Conservation (phyloP, 2,888 invertebrate species). For the Clepsis dumicolana region DNA sequence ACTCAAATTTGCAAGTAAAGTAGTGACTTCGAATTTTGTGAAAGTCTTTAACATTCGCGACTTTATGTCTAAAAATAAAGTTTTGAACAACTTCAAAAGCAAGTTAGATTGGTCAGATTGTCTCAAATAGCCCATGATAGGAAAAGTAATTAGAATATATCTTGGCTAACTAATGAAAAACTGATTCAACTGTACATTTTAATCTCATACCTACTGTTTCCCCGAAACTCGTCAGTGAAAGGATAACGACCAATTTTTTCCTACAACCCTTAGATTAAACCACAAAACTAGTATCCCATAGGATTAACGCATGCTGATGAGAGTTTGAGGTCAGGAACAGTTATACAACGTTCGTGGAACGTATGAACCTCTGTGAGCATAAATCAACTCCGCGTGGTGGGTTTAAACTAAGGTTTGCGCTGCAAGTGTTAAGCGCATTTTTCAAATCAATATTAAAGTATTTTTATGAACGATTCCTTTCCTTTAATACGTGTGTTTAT, state of each 20-base stretch:
- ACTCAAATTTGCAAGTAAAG: too few relatives aligned
- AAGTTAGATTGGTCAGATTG: too few relatives aligned
- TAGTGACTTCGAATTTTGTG: too few relatives aligned
- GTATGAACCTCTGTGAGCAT: conserved; percentile 74
- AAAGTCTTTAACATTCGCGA: too few relatives aligned
- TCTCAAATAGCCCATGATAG: too few relatives aligned
- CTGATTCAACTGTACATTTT: conserved; percentile 8
- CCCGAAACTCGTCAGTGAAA: conserved; percentile 40
- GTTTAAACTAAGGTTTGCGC: conserved; percentile 53
- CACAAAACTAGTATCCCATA: conserved; percentile 56
- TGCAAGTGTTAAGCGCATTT: conserved; percentile 50
- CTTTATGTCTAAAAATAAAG: too few relatives aligned
- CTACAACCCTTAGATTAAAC: conserved; percentile 41
- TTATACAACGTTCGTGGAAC: conserved; percentile 70
- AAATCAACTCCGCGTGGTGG: conserved; percentile 74
- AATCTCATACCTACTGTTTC: conserved; percentile 28
- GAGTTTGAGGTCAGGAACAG: conserved; percentile 74
- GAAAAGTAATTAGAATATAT: too few relatives aligned
- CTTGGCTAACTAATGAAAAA: too few relatives aligned
- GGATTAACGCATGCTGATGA: conserved; percentile 75
- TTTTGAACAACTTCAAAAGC: too few relatives aligned
- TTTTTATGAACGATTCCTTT: too few relatives aligned
- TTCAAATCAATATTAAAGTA: not conserved
- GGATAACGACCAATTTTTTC: conserved; percentile 41
- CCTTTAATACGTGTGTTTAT: too few relatives aligned